Evolutionary conservation across 92 coral and sea anemone species (phyloP).

Genomic region (Ricordea florida): DNA sequence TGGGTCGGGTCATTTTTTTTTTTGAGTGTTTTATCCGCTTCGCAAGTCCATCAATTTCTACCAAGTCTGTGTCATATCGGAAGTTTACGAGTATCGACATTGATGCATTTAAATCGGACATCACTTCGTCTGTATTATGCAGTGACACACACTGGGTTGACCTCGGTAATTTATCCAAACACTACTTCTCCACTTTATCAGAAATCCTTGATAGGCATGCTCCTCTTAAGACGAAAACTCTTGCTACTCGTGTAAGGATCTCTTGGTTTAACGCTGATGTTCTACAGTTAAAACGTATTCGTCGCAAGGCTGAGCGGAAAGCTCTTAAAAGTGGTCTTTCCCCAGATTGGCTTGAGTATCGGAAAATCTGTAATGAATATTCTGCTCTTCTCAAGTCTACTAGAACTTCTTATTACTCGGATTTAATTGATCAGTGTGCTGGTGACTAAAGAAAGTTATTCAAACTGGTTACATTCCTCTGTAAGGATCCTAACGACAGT

Average conservation of each 20-base stretch:
- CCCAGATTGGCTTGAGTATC: constrained; percentile 9
- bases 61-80: no score
- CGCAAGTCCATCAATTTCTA: no score
- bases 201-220: constrained; percentile 9
- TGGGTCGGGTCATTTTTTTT: no score
- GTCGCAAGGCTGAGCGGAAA: constrained; percentile 34
- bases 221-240: background rate
- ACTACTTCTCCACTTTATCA: background rate
- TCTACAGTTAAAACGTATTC: constrained; percentile 6
- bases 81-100: no score
- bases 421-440: constrained; percentile 27
- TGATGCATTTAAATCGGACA: background rate
- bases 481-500: background rate
- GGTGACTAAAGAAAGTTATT: constrained; percentile 27
- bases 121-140: background rate
- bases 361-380: background rate
- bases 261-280: constrained; percentile 51
- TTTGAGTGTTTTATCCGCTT: no score
- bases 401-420: background rate
- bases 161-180: background rate
- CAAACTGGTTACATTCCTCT: background rate
- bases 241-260: constrained; percentile 13
- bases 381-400: constrained; percentile 3
- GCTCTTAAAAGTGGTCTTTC: constrained; percentile 3
- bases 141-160: background rate